Evolutionary conservation across 2,888 invertebrate genomes (phyloP).

Genomic region (Luperina nickerlii): DNA sequence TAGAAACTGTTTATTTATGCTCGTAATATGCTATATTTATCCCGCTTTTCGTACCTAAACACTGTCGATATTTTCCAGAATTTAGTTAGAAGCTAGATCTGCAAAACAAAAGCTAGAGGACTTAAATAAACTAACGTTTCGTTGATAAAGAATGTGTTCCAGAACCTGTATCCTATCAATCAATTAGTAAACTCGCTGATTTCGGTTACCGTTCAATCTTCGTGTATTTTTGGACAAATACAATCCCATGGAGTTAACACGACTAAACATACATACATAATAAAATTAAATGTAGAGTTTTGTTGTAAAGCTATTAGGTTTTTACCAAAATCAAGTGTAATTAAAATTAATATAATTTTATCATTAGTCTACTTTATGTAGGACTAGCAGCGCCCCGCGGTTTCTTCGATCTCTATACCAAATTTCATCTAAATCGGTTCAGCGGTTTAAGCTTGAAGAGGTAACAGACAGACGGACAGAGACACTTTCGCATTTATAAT

Average conservation of each 20-base stretch:
- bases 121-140: constrained; percentile 7
- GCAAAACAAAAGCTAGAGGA: background rate
- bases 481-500: too few relatives aligned
- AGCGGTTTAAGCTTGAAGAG: too few relatives aligned
- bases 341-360: background rate
- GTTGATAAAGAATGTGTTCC: constrained; percentile 8
- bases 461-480: too few relatives aligned
- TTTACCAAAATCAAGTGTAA: background rate
- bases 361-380: background rate
- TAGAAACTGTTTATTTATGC: constrained; percentile 35
- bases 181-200: constrained; percentile 43
- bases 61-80: background rate
- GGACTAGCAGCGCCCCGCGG: too few relatives aligned
- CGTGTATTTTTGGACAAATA: constrained; percentile 20
- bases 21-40: constrained; percentile 21
- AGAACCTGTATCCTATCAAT: constrained; percentile 32
- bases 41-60: background rate
- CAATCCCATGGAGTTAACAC: background rate
- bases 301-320: background rate
- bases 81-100: background rate
- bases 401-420: too few relatives aligned
- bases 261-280: background rate
- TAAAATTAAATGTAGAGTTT: background rate
- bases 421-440: too few relatives aligned
- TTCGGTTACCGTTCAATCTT: constrained; percentile 47